Conservation (phyloP, 2,888 invertebrate genomes). For the Congeria kusceri region DNA sequence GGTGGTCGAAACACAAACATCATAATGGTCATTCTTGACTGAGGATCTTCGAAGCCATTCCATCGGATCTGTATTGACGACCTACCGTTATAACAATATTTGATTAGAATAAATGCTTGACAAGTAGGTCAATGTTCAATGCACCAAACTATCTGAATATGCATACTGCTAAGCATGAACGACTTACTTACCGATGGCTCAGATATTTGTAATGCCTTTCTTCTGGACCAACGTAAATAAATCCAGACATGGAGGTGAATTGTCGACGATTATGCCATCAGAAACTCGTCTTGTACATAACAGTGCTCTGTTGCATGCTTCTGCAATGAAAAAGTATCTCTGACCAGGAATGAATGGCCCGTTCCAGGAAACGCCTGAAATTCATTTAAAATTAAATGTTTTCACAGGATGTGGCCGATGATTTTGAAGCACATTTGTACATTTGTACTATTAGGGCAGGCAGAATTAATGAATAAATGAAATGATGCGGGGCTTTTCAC, state of each 20-base stretch:
- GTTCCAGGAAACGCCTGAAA: slow-evolving; percentile 52
- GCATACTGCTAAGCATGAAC: too few relatives aligned
- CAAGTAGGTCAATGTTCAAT: not conserved
- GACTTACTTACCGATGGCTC: slow-evolving; percentile 48
- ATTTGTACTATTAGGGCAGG: too few relatives aligned
- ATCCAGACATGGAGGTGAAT: slow-evolving; percentile 67
- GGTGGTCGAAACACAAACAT: slow-evolving; percentile 21
- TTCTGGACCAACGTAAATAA: slow-evolving; percentile 50
- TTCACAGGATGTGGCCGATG: too few relatives aligned
- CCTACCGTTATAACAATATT: slow-evolving; percentile 16
- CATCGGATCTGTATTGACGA: slow-evolving; percentile 31
- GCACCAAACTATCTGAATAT: too few relatives aligned
- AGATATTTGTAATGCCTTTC: slow-evolving; percentile 44
- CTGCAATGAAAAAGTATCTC: slow-evolving; percentile 60
- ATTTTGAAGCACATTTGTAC: too few relatives aligned
- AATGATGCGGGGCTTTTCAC: too few relatives aligned
- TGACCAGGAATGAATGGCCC: slow-evolving; percentile 54
- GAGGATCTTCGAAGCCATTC: slow-evolving; percentile 44
- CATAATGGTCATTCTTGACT: slow-evolving; percentile 35
- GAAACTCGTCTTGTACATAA: slow-evolving; percentile 61
- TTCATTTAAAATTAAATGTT: too few relatives aligned
- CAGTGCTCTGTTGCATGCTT: slow-evolving; percentile 68
- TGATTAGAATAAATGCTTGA: not conserved
- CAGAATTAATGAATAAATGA: too few relatives aligned
- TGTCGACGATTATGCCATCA: slow-evolving; percentile 66